Conservation (phyloP, 2,888 invertebrate genomes). For the Leuctra nigra region DNA sequence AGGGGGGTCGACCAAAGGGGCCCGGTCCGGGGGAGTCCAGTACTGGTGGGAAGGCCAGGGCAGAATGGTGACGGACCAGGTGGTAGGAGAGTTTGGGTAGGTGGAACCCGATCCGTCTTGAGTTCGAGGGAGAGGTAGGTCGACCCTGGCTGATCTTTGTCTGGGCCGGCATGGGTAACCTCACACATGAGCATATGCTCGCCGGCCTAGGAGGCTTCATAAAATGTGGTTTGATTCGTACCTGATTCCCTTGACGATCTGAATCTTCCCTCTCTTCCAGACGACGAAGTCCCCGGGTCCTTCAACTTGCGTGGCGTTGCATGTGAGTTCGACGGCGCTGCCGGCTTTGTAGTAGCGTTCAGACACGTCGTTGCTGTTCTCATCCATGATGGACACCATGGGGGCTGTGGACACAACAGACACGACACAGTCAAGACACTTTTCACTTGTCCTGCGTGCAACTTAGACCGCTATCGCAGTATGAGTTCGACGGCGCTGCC, state of each 20-base stretch:
- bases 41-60: too few species aligned
- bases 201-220: too few species aligned
- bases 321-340: slow-evolving; percentile 48
- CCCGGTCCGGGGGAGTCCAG: too few species aligned
- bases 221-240: slow-evolving; percentile 35
- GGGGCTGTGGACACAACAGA: slow-evolving; percentile 43
- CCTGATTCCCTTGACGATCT: slow-evolving; percentile 48
- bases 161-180: too few species aligned
- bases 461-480: not conserved
- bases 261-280: slow-evolving; percentile 49
- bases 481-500: not conserved
- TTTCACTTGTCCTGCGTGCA: not conserved
- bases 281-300: slow-evolving; percentile 44
- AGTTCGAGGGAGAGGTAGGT: too few species aligned
- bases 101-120: too few species aligned
- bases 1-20: too few species aligned
- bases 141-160: too few species aligned
- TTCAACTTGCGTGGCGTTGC: slow-evolving; percentile 45
- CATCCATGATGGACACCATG: slow-evolving; percentile 52
- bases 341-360: slow-evolving; percentile 55
- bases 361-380: slow-evolving; percentile 49
- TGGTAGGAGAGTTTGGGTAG: too few species aligned
- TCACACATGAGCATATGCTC: too few species aligned
- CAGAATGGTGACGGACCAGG: too few species aligned
- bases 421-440: too few species aligned